phyloP scores from a whole-genome alignment of 2,888 invertebrate genomes.

The Andrena trimmerana region DNA sequence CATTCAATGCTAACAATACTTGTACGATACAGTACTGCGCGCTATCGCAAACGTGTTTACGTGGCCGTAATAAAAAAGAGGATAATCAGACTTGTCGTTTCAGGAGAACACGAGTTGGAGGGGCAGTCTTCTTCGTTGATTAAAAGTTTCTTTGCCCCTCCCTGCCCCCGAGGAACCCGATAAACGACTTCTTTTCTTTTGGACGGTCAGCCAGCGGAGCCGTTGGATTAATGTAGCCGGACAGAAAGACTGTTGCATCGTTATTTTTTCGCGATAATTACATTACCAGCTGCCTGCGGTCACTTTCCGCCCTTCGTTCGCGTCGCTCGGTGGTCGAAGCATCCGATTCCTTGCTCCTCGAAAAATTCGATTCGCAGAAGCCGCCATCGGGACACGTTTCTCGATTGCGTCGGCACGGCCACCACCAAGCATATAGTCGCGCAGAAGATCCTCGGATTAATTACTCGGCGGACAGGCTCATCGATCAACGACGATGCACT shows the following conservation, averaged over 20 bases:
- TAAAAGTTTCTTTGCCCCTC: constrained; percentile 31
- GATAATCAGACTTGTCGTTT: constrained; percentile 25
- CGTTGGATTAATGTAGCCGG: constrained; percentile 48
- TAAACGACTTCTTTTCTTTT: constrained; percentile 2
- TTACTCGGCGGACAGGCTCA: constrained; percentile 41
- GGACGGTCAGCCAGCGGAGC: background rate
- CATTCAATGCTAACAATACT: background rate
- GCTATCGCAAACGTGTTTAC: constrained; percentile 5
- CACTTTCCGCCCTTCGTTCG: constrained; percentile 5
- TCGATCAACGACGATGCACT: constrained; percentile 43
- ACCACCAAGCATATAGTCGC: background rate
- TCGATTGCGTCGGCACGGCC: constrained; percentile 1
- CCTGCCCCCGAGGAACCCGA: background rate
- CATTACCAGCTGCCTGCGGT: constrained; percentile 5
- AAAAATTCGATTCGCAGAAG: constrained; percentile 19
- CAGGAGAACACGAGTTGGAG: background rate
- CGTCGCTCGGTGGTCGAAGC: constrained; percentile 10
- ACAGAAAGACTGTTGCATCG: constrained; percentile 15
- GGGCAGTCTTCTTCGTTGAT: constrained; percentile 24
- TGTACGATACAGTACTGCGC: background rate
- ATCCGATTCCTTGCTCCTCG: constrained; percentile 2
- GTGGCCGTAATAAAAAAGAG: background rate
- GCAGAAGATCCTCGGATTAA: constrained; percentile 43
- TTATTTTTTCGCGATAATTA: constrained; percentile 33
- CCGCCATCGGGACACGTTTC: background rate